Conservation (phyloP, 2,797 vertebrate genomes). For the Cephalopachus bancanus region DNA sequence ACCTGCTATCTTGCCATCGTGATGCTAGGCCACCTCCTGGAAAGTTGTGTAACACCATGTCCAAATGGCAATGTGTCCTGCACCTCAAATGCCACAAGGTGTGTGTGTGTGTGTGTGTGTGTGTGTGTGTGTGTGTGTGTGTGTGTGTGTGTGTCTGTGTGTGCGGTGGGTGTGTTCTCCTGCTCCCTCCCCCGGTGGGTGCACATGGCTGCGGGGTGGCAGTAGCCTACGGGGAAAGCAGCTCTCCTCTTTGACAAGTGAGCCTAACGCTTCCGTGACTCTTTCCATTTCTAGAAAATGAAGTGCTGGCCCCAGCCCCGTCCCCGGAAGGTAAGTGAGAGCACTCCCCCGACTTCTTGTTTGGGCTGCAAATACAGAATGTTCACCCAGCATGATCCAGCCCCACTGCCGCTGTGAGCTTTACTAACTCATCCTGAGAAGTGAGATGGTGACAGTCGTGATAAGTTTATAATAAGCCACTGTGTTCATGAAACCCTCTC, state of each 20-base stretch:
- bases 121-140: too few species aligned
- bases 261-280: constrained; percentile 45
- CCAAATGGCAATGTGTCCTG: background rate
- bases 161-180: background rate
- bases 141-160: background rate
- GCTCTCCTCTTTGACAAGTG: background rate
- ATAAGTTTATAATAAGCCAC: background rate
- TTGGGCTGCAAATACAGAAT: background rate
- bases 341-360: rapidly evolving
- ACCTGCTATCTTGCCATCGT: background rate
- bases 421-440: background rate
- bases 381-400: background rate
- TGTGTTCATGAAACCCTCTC: background rate
- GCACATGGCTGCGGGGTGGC: background rate
- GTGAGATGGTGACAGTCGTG: background rate
- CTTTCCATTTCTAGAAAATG: constrained; percentile 88
- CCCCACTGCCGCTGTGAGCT: background rate
- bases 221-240: background rate
- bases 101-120: background rate
- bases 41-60: background rate
- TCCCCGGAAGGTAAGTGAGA: constrained; percentile 88
- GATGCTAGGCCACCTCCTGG: background rate
- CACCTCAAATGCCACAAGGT: background rate
- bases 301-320: constrained; percentile 78
- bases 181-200: background rate